A percentile compares a stretch with the other conserved stretches of the same genome.
Conservation (phyloP, 2,888 invertebrate genomes). For the Desoria tigrina region DNA sequence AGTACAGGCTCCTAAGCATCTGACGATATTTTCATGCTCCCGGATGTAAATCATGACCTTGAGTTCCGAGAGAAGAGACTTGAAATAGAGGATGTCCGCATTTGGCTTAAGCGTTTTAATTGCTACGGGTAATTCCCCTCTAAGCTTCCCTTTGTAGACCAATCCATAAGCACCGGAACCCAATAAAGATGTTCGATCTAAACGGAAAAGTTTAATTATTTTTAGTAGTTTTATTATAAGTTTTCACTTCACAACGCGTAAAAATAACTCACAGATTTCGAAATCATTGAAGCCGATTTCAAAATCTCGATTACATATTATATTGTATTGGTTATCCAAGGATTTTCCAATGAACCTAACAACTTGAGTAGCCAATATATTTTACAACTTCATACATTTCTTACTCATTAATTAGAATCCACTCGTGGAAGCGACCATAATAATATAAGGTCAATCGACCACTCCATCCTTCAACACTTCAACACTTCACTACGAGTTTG, state of each 20-base stretch:
- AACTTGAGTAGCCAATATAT: no score
- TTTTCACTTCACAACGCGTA: no score
- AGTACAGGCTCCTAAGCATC: constrained; percentile 13
- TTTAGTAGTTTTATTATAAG: not conserved
- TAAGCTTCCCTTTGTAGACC: constrained; percentile 7
- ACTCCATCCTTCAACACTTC: no score
- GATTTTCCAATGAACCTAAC: no score
- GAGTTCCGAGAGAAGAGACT: constrained; percentile 17
- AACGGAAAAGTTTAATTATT: not conserved
- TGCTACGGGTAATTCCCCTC: not conserved
- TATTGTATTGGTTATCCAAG: no score
- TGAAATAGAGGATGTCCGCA: constrained; percentile 7
- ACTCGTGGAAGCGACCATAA: no score
- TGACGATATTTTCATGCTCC: constrained; percentile 15
- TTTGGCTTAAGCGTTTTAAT: constrained; percentile 15
- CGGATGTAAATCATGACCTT: constrained; percentile 16
- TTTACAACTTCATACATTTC: no score
- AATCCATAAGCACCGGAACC: constrained; percentile 13
- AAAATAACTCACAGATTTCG: not conserved
- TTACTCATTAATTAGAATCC: no score
- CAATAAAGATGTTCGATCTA: constrained; percentile 3
- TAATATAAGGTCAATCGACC: no score
- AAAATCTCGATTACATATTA: constrained; percentile 8
- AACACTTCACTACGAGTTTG: no score
- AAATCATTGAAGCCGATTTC: constrained; percentile 2